These are phyloP conservation scores for Yponomeuta sedellus DNA, from an alignment of 2,888 invertebrate genomes.

Conservation along the genomic window DNA sequence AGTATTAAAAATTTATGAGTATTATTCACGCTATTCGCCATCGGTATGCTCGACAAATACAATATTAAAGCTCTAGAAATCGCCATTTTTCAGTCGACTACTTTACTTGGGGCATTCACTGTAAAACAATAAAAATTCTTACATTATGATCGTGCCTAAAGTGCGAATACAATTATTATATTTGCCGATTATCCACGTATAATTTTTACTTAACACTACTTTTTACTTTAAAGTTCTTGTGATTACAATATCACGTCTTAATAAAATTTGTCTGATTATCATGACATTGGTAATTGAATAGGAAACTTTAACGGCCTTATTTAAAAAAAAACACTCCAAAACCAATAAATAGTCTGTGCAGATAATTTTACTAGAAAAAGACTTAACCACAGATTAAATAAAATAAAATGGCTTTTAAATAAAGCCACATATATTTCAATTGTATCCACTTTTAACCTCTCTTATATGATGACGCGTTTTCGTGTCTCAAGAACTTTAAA, in stretches of 20 bases:
- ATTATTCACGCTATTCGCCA: not conserved
- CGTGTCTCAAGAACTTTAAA: not conserved
- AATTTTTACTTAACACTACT: not conserved
- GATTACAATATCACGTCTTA: not conserved
- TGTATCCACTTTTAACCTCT: too few species aligned
- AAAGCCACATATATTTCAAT: too few species aligned
- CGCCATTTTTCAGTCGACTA: not conserved
- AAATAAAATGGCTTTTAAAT: too few species aligned
- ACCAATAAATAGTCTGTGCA: too few species aligned
- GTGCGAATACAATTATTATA: not conserved
- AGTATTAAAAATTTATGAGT: too few species aligned
- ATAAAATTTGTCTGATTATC: not conserved
- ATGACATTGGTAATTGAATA: not conserved
- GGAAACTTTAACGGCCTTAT: not conserved
- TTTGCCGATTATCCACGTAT: not conserved
- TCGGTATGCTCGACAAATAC: not conserved
- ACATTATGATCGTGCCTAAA: not conserved
- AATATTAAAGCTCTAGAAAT: not conserved
- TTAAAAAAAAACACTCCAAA: too few species aligned
- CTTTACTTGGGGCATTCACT: slow-evolving; percentile 10
- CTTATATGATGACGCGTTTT: not conserved
- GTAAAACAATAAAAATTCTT: not conserved
- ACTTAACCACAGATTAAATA: too few species aligned
- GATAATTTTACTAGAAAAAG: too few species aligned
- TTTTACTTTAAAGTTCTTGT: not conserved